Conservation (phyloP, 1,140 invertebrate species). For the Chelonus insularis region DNA sequence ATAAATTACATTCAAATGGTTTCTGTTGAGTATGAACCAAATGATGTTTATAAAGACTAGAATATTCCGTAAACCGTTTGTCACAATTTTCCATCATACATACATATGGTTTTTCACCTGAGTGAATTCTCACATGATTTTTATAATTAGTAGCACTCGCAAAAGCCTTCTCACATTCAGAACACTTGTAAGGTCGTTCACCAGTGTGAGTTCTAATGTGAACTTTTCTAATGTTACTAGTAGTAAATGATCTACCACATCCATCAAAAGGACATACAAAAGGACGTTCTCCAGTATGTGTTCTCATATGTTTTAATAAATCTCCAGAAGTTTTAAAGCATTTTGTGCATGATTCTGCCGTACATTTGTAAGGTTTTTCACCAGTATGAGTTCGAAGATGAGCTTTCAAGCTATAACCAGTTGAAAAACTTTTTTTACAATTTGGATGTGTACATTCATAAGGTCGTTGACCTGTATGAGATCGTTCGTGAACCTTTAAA, state of each 20-base stretch:
- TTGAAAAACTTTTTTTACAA: constrained; percentile 71
- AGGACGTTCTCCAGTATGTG: constrained; percentile 72
- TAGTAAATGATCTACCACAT: constrained; percentile 72
- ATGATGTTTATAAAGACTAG: constrained; percentile 75
- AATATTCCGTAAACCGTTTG: constrained; percentile 75
- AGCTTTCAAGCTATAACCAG: constrained; percentile 70
- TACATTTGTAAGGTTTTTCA: constrained; percentile 71
- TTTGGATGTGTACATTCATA: constrained; percentile 64
- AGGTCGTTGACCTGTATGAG: constrained; percentile 67
- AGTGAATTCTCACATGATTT: constrained; percentile 68
- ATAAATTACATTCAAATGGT: constrained; percentile 65
- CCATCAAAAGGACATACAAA: constrained; percentile 68
- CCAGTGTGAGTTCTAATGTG: constrained; percentile 66
- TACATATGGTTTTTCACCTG: constrained; percentile 64
- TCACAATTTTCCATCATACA: constrained; percentile 68
- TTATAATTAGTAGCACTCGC: constrained; percentile 74
- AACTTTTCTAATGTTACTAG: constrained; percentile 72
- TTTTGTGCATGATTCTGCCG: constrained; percentile 64
- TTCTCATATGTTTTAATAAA: constrained; percentile 71
- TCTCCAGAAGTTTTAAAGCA: constrained; percentile 72
- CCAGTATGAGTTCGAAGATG: constrained; percentile 72
- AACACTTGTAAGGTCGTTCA: constrained; percentile 69
- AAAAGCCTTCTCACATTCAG: constrained; percentile 66
- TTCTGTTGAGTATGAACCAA: constrained; percentile 69
- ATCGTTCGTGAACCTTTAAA: constrained; percentile 67